Percentiles rank a stretch among this genome's conserved stretches.
These are phyloP conservation scores for Agriopis aurantiaria DNA, from an alignment of 2,888 invertebrate species.

Conservation along the genomic window DNA sequence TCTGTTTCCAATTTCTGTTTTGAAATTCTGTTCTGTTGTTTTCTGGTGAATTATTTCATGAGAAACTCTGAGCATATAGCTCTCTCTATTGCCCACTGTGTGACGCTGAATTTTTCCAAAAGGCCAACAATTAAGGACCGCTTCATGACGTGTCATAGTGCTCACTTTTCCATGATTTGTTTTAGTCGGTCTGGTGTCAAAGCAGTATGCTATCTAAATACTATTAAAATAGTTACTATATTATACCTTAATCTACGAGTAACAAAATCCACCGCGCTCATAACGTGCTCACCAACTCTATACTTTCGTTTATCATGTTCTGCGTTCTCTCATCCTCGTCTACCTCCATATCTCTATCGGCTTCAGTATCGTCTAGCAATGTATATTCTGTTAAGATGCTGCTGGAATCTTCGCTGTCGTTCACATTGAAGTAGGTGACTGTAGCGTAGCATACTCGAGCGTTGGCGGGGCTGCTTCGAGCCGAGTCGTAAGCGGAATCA, in stretches of 20 bases:
- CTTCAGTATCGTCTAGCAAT: constrained; percentile 71
- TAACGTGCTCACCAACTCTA: constrained; percentile 79
- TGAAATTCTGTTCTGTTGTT: too few relatives aligned
- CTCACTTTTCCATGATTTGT: neutral
- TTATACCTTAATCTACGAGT: constrained; percentile 1
- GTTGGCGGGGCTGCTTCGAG: constrained; percentile 71
- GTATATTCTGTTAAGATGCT: constrained; percentile 81
- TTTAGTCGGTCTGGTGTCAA: neutral
- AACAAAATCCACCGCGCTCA: constrained; percentile 54
- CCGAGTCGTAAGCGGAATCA: constrained; percentile 81
- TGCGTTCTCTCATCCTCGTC: constrained; percentile 68
- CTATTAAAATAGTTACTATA: neutral
- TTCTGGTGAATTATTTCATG: too few relatives aligned
- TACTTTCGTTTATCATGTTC: constrained; percentile 79
- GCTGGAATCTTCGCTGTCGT: constrained; percentile 80
- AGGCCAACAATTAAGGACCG: too few relatives aligned
- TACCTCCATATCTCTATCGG: constrained; percentile 55
- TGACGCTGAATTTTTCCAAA: too few relatives aligned
- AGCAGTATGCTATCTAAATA: neutral
- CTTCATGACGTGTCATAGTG: neutral
- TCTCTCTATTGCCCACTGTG: too few relatives aligned
- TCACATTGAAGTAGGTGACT: constrained; percentile 78
- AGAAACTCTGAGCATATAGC: too few relatives aligned
- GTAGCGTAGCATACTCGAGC: constrained; percentile 75
- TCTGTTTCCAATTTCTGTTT: too few relatives aligned